Evolutionary conservation across 92 coral and sea anemone genomes (phyloP).

Genomic region (Umimayanthus chanpuru): DNA sequence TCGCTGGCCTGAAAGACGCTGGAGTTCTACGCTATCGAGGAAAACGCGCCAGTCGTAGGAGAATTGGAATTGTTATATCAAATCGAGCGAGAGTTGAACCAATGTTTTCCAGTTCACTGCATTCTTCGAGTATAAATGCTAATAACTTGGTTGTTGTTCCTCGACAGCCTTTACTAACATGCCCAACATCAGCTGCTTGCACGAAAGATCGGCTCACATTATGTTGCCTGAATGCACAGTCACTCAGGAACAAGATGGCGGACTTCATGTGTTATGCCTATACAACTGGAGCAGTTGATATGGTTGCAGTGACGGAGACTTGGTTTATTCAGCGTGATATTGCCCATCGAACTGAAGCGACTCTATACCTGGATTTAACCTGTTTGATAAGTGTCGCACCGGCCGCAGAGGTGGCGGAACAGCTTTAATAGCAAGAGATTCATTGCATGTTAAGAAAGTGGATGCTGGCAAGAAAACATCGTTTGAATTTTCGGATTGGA

Average conservation of each 20-base stretch:
- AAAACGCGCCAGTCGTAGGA: too few species aligned
- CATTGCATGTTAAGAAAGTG: constrained; percentile 22
- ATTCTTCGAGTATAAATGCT: too few species aligned
- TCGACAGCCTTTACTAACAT: too few species aligned
- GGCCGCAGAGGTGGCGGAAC: constrained; percentile 48
- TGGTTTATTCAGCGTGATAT: constrained; percentile 36
- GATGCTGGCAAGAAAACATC: constrained; percentile 42
- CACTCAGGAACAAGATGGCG: constrained; percentile 43
- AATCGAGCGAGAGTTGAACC: background rate
- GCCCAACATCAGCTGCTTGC: too few species aligned
- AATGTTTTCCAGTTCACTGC: too few species aligned
- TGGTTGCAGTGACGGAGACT: constrained; percentile 51
- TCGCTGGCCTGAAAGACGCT: too few species aligned
- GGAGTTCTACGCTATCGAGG: too few species aligned
- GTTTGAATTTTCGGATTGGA: constrained; percentile 59
- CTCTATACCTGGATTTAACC: constrained; percentile 19
- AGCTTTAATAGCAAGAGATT: constrained; percentile 27
- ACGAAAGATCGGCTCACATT: too few species aligned
- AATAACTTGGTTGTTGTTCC: too few species aligned
- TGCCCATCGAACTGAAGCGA: constrained; percentile 13
- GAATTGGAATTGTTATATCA: background rate
- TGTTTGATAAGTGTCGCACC: constrained; percentile 17
- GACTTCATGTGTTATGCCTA: constrained; percentile 44
- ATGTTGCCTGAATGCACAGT: background rate
- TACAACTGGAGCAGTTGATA: constrained; percentile 33